Conservation (phyloP, 2,113 vertebrate species). For the Thermophis baileyi region DNA sequence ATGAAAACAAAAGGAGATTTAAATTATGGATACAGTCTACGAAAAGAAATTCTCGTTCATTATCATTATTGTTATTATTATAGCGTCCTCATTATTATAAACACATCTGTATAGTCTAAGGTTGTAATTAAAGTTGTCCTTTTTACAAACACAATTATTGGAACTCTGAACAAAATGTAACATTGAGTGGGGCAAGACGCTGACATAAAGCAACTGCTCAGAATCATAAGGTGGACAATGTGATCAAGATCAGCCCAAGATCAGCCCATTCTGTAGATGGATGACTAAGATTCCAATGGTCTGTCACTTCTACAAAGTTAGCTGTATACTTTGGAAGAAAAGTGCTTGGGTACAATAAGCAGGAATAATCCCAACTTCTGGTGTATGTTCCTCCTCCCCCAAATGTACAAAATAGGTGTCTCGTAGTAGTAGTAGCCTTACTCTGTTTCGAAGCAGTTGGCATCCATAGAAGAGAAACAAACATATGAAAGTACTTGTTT, state of each 20-base stretch:
- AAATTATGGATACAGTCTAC: constrained; percentile 84
- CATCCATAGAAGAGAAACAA: constrained; percentile 86
- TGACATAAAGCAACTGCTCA: constrained; percentile 70
- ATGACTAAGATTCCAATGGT: constrained; percentile 58
- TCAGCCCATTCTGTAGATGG: constrained; percentile 54
- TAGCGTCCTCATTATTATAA: constrained; percentile 70
- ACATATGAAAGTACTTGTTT: constrained; percentile 81
- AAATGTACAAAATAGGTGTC: constrained; percentile 71
- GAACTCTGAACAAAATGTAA: constrained; percentile 74
- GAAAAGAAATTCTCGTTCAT: constrained; percentile 75
- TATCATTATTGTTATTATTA: constrained; percentile 8
- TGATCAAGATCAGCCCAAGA: constrained; percentile 57
- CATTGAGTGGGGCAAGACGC: constrained; percentile 70
- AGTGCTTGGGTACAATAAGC: constrained; percentile 61
- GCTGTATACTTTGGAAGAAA: constrained; percentile 60
- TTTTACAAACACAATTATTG: constrained; percentile 76
- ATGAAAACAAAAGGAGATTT: constrained; percentile 77
- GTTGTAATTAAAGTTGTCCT: constrained; percentile 73
- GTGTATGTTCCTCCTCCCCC: constrained; percentile 56
- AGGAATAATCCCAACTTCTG: constrained; percentile 58
- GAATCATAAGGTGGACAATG: constrained; percentile 64
- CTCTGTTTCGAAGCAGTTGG: constrained; percentile 86
- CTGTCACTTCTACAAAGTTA: constrained; percentile 63
- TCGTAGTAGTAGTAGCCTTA: constrained; percentile 63
- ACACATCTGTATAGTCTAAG: constrained; percentile 82